These are phyloP conservation scores for Solenopsis fugax DNA, from an alignment of 1,140 invertebrate genomes.

Conservation along the genomic window DNA sequence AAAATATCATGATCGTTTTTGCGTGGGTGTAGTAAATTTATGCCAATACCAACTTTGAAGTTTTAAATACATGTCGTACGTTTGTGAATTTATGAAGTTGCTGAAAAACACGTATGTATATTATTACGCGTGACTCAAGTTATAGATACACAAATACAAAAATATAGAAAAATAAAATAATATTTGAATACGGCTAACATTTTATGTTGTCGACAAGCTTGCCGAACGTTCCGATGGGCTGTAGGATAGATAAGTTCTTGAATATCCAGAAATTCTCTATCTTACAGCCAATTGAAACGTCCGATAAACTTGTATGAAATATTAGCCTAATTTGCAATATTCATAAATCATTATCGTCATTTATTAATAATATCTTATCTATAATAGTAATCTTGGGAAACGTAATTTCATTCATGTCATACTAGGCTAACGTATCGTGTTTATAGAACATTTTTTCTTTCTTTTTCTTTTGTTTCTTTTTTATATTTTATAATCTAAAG, in stretches of 20 bases:
- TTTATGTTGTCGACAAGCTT: no score
- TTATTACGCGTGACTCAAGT: not conserved
- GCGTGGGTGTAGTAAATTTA: not conserved
- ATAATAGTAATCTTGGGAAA: not conserved
- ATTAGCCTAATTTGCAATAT: not conserved
- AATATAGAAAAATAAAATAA: slow-evolving; percentile 1
- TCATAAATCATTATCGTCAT: slow-evolving; percentile 1
- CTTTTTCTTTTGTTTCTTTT: not conserved
- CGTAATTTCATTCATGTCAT: not conserved
- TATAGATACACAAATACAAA: not conserved
- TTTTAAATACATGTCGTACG: not conserved
- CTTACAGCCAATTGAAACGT: no score
- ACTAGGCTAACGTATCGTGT: not conserved
- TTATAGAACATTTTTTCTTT: not conserved
- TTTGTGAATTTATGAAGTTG: not conserved
- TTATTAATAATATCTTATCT: not conserved
- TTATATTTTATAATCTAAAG: not conserved
- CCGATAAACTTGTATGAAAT: no score
- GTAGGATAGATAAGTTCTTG: no score
- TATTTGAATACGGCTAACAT: not conserved
- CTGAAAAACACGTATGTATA: not conserved
- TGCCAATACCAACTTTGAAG: not conserved
- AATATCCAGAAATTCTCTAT: no score
- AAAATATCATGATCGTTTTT: not conserved
- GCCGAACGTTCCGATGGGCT: no score